phyloP scores from a whole-genome alignment of 2,888 invertebrate genomes.

The Mactromeris polynyma region DNA sequence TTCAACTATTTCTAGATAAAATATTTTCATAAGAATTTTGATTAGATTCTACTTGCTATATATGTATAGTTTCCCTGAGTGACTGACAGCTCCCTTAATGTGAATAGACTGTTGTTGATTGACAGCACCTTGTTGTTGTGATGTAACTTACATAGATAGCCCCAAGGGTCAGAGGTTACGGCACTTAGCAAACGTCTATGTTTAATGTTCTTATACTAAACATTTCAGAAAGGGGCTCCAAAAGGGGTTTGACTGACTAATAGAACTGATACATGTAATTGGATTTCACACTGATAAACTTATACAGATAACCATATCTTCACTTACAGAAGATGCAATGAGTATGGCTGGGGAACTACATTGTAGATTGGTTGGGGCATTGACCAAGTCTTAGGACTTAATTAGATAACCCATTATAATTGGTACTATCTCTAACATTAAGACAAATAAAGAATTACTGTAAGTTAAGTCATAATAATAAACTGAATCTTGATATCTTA shows the following conservation, averaged over 20 bases:
- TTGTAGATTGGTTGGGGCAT: too few species aligned
- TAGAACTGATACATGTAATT: neutral
- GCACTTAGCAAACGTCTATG: conserved; percentile 31
- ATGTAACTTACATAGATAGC: conserved; percentile 49
- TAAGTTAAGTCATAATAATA: too few species aligned
- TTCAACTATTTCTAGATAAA: neutral
- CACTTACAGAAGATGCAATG: too few species aligned
- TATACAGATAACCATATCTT: too few species aligned
- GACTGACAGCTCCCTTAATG: neutral
- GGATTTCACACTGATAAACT: too few species aligned
- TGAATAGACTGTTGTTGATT: conserved; percentile 39
- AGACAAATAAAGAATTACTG: neutral
- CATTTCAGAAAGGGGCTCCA: neutral
- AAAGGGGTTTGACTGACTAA: neutral
- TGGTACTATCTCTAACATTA: neutral
- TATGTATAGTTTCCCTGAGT: neutral
- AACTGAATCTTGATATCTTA: too few species aligned
- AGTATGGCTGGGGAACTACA: too few species aligned
- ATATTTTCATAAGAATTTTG: neutral
- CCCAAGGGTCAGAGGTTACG: conserved; percentile 13
- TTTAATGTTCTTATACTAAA: neutral
- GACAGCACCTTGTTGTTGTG: conserved; percentile 48
- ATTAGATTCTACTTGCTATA: neutral
- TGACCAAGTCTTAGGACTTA: neutral
- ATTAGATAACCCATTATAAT: neutral